Conservation (phyloP, 2,113 vertebrate genomes). For the Eptesicus fuscus region DNA sequence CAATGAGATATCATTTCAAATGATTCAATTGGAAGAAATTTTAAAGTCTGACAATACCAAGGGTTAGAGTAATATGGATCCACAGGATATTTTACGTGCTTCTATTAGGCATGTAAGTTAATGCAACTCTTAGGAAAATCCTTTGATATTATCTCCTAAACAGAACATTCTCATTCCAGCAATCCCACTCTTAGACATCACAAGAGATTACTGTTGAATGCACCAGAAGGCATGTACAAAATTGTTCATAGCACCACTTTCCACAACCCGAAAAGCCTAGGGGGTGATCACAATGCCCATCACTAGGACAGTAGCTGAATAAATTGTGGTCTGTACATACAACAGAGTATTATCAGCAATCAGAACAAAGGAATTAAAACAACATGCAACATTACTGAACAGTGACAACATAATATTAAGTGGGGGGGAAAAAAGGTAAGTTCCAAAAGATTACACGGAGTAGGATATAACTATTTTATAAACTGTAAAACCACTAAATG, state of each 20-base stretch:
- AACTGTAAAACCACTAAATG: background rate
- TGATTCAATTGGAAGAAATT: background rate
- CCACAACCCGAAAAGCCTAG: background rate
- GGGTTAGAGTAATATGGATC: background rate
- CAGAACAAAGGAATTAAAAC: background rate
- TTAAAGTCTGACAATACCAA: background rate
- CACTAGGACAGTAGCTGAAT: background rate
- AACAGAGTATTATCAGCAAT: background rate
- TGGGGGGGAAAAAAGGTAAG: background rate
- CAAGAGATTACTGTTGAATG: background rate
- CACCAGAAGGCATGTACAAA: background rate
- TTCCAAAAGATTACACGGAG: background rate
- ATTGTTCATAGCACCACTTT: background rate
- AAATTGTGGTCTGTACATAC: background rate
- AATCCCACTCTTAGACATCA: background rate
- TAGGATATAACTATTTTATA: background rate
- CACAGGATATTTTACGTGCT: background rate
- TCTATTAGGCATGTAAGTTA: background rate
- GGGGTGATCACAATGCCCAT: background rate
- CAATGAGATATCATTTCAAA: background rate
- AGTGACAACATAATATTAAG: background rate
- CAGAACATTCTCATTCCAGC: background rate
- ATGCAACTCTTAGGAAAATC: background rate
- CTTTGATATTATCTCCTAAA: background rate
- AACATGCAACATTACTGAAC: background rate